A percentile compares a stretch with the other conserved stretches of the same genome.
phyloP scores from a whole-genome alignment of 2,888 invertebrate genomes.

The Leucoma salicis region DNA sequence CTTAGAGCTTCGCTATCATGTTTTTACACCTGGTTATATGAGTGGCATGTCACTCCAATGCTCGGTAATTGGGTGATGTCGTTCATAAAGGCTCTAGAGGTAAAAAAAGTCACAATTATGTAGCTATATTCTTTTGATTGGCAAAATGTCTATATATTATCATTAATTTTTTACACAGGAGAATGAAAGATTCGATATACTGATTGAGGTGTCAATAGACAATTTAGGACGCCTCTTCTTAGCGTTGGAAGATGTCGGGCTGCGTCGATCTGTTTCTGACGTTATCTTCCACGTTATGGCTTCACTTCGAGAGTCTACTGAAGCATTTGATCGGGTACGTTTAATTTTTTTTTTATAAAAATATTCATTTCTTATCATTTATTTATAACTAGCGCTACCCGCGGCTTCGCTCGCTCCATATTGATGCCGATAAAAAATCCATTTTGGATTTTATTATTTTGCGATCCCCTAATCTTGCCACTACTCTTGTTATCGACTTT shows the following conservation, averaged over 20 bases:
- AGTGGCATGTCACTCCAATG: slow-evolving; percentile 84
- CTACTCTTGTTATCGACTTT: too few species aligned
- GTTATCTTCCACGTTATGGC: slow-evolving; percentile 85
- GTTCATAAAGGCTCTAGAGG: slow-evolving; percentile 85
- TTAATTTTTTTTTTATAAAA: slow-evolving; percentile 14
- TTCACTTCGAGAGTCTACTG: slow-evolving; percentile 82
- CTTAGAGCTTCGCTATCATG: slow-evolving; percentile 84
- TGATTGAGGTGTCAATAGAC: slow-evolving; percentile 83
- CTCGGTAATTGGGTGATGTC: slow-evolving; percentile 86
- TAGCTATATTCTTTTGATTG: too few species aligned
- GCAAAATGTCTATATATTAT: not conserved
- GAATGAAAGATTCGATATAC: slow-evolving; percentile 76
- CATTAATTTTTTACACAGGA: slow-evolving; percentile 49
- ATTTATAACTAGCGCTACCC: too few species aligned
- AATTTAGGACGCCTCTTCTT: slow-evolving; percentile 83
- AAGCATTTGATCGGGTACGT: slow-evolving; percentile 84
- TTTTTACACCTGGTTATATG: slow-evolving; percentile 86
- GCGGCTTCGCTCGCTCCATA: too few species aligned
- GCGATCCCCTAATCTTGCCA: too few species aligned
- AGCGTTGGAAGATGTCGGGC: slow-evolving; percentile 74
- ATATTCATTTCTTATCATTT: too few species aligned
- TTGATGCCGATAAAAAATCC: too few species aligned
- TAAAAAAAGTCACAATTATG: slow-evolving; percentile 18
- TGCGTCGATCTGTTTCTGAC: slow-evolving; percentile 80
- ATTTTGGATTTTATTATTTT: too few species aligned